Evolutionary conservation across 2,888 invertebrate genomes (phyloP), one percentile per base, ranked within the genome.

Genomic region (Eucriotettix oculatus): DNA sequence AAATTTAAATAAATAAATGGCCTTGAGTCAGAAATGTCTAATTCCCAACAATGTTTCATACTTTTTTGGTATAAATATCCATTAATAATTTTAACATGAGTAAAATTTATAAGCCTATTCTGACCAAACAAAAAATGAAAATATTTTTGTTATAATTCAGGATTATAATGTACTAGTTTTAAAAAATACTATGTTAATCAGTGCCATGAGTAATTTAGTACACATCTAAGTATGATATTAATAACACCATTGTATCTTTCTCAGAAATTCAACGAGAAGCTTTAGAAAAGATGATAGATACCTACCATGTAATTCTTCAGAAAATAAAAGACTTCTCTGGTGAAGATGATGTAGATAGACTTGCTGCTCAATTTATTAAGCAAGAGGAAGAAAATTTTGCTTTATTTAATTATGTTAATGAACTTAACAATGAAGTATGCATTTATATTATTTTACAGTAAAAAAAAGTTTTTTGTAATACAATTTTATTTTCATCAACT

Each of bases 311-410:
- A 62, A 90, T 90, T 54, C 79, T 93, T 58, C 81, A 84, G 57
- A 79, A 85, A 68, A 86, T 94, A 64, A 82, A 84, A 74, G 83
- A 70, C 40, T 64, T 63, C 56, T 63, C 61, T 56, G 63, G 64
- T 10, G 73, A 75, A 58, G 69, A 71, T n/a, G 72, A 74, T 60
- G 69, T 74, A 12, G 72, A 73, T 43, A 68, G 66, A 44, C 71
- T 92, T 54, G 83, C 85, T 10, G 79, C 79, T 5, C 82, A 86
- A 70, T 94, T 90, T 72, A 79, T 85, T n/a, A 82, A 86, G 43
- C 84, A 88, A 62, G 94, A 94, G 69, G 90, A 90, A 67, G 89
- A 90, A 71, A 95, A 94, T 75, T 94, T 93, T 71, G 90, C 93
- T 0, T 78, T 91, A 0, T 95, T 94, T 71, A 90, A 86, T 73